Evolutionary conservation across 2,113 vertebrate species (phyloP), one percentile per base, ranked within the genome.

Genomic region (Podiceps cristatus): DNA sequence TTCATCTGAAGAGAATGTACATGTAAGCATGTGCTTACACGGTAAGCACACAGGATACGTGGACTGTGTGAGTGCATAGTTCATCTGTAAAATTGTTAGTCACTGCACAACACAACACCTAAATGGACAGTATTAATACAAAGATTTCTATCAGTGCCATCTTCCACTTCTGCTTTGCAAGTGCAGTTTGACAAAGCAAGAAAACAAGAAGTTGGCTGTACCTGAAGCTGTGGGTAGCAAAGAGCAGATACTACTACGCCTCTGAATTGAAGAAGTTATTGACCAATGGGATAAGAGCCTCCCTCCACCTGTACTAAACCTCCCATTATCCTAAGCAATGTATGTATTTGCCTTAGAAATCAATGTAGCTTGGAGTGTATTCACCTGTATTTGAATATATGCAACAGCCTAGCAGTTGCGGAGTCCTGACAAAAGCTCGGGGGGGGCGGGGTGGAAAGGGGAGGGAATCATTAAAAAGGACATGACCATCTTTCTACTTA

Each of bases 71-170:
- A 80, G 18, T 5, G 16, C 18, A 13, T 33, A 19, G 31, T 71
- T 56, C 45, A 8, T 59, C 45, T 67, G 3, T 24, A 5, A 25
- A n/a, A 17, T 15, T 1, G 0, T 11, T 33, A 23, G 18, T n/a
- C 59, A 20, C 11, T 62, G 71, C 56, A 53, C 47, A 58, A 2
- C 12, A 15, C 33, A 58, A 2, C 12, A 15, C 33, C 40, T 56
- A 10, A n/a, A 25, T 10, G 10, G 35, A 18, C n/a, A 50, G 6
- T 18, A 45, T 24, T 27, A 8, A 14, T 2, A 7, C 9, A 8
- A 44, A 20, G 47, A 11, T 53, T 62, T 56, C 59, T 86, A 0
- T 12, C 55, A 35, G 62, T 49, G 27, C 31, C 5, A 2, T 19
- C 31, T 53, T 66, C 35, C n/a, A 74, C 33, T 91, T 83, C 18